Evolutionary conservation across 2,888 invertebrate species (phyloP).

Genomic region (Xestia c-nigrum): DNA sequence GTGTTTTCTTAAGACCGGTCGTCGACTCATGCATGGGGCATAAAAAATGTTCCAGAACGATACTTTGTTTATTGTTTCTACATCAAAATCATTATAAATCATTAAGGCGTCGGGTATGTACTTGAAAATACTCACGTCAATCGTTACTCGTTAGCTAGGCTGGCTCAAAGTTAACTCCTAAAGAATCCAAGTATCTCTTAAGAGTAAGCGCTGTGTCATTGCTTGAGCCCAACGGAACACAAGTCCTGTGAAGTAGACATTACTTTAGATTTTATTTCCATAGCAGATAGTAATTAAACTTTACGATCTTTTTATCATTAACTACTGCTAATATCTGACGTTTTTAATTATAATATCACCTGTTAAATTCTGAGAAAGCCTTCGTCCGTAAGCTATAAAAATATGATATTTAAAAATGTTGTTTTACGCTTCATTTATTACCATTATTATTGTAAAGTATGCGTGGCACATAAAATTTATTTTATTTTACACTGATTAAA

Average conservation of each 20-base stretch:
- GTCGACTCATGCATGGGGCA: constrained; percentile 31
- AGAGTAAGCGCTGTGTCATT: constrained; percentile 88
- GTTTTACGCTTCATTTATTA: constrained; percentile 42
- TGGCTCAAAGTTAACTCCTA: constrained; percentile 82
- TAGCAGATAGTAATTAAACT: constrained; percentile 48
- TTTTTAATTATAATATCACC: constrained; percentile 39
- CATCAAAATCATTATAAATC: constrained; percentile 74
- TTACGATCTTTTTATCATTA: constrained; percentile 51
- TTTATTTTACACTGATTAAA: constrained; percentile 45
- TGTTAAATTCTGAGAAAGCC: constrained; percentile 29
- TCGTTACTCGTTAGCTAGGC: constrained; percentile 86
- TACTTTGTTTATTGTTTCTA: constrained; percentile 71
- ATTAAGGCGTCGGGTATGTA: constrained; percentile 77
- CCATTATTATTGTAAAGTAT: constrained; percentile 37
- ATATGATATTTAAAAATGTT: constrained; percentile 34
- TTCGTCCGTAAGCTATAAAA: constrained; percentile 43
- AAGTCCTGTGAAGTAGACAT: constrained; percentile 65
- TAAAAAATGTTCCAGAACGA: constrained; percentile 41
- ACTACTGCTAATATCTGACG: constrained; percentile 47
- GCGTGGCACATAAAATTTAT: constrained; percentile 45
- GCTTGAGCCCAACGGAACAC: constrained; percentile 79
- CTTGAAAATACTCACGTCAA: constrained; percentile 84
- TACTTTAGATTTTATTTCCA: constrained; percentile 38
- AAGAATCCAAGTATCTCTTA: constrained; percentile 89
- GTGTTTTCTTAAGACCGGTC: constrained; percentile 24